Conservation (phyloP, 1,140 invertebrate species). For the Aplysia californica region DNA sequence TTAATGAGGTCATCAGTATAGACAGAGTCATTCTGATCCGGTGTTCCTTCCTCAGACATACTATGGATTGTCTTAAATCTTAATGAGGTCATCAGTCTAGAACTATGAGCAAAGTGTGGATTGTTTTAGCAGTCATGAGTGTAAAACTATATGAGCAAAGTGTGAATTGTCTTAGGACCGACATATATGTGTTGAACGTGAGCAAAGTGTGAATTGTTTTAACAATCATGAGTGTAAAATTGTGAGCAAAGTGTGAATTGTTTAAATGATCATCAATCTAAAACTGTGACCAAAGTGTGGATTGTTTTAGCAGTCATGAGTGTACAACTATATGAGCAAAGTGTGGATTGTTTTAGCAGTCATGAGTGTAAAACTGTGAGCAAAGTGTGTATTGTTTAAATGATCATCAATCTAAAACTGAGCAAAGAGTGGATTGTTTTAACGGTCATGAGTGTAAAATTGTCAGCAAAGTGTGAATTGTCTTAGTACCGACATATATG, state of each 20-base stretch:
- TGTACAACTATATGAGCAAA: too few relatives aligned
- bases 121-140: neutral
- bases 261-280: neutral
- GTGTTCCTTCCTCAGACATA: neutral
- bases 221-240: too few relatives aligned
- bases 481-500: neutral
- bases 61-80: constrained; percentile 3
- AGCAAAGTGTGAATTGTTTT: neutral
- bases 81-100: neutral
- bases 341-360: neutral
- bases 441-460: neutral
- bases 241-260: neutral
- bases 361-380: neutral
- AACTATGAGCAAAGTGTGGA: neutral
- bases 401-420: neutral
- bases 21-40: neutral
- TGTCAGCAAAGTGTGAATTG: neutral
- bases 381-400: too few relatives aligned
- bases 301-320: neutral
- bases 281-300: neutral
- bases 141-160: neutral
- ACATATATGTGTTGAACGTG: neutral
- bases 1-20: neutral
- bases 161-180: neutral
- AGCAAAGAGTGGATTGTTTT: neutral